These are phyloP conservation scores for Drosophila borealis DNA, from an alignment of 2,888 invertebrate species.

Conservation along the genomic window DNA sequence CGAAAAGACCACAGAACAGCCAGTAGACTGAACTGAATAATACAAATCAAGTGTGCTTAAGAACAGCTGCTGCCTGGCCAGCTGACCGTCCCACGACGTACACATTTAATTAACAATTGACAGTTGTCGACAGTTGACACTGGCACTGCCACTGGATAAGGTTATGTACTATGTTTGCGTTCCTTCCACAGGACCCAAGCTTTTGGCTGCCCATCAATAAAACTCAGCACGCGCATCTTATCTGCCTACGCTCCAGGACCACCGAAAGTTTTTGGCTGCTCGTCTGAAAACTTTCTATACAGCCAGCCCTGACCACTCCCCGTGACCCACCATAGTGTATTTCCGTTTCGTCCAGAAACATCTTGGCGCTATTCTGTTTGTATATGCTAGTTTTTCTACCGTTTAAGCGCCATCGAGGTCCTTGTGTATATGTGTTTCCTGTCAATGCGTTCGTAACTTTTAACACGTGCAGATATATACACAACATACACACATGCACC, in stretches of 20 bases:
- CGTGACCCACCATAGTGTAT: not conserved
- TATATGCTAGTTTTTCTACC: slow-evolving; percentile 37
- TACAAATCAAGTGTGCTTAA: slow-evolving; percentile 69
- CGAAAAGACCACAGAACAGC: not conserved
- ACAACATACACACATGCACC: not conserved
- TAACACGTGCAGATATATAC: not conserved
- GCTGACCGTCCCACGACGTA: slow-evolving; percentile 11
- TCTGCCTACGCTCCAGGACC: slow-evolving; percentile 35
- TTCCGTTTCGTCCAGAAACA: not conserved
- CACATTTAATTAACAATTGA: slow-evolving; percentile 76
- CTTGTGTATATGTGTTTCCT: slow-evolving; percentile 45
- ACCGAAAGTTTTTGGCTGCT: slow-evolving; percentile 38
- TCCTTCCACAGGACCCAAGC: not conserved
- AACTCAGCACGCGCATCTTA: slow-evolving; percentile 55
- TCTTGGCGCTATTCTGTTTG: slow-evolving; percentile 13
- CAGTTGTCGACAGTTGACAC: slow-evolving; percentile 66
- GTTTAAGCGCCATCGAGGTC: slow-evolving; percentile 35
- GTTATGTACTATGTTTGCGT: not conserved
- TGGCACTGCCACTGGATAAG: slow-evolving; percentile 3
- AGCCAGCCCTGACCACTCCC: slow-evolving; percentile 7
- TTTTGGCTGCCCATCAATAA: slow-evolving; percentile 66
- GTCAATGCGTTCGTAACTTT: slow-evolving; percentile 50
- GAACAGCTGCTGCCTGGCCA: slow-evolving; percentile 38
- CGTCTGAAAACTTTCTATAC: slow-evolving; percentile 45
- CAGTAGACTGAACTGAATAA: slow-evolving; percentile 16